Base-by-base conservation (phyloP, 1,140 invertebrate genomes). In the Nylanderia fulva region DNA sequence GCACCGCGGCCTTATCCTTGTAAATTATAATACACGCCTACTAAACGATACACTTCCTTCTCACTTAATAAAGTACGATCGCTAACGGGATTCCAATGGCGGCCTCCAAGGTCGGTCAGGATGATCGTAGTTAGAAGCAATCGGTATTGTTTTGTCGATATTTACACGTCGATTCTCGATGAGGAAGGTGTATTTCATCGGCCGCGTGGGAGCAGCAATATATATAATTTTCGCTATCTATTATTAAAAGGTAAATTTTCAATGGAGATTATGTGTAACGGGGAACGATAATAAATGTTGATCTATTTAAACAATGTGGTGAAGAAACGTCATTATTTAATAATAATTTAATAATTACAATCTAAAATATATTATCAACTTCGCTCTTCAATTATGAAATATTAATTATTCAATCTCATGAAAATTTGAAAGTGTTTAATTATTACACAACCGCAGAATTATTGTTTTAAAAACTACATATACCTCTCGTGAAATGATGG, bases 11-110 rank as follows among this genome's bases (percentile, higher is more conserved):
- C 42, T 60, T 79, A 82, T 71, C 85, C 61, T 89, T 86, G 48
- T 89, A 86, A 82, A 89, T 89, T 77, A 80, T 88, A 77, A 88
- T 88, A 88, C 84, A 86, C 86, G 86, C 87, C 88, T 86, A 54
- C 80, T 89, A 80, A 86, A 27, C 85, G 87, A 86, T 85, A 85
- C 74, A 83, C 80, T 89, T 89, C 87, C 87, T 86, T 84, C 42
- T 76, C 18, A 63, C 42, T 85, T 89, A 89, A 89, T 86, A 85
- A 89, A 86, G 74, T 77, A 83, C 80, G 63, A 86, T 75, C 74
- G 39, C 56, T 89, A 89, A 88, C 79, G 85, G 87, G 72, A 84
- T 86, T 45, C 71, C 86, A 18, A 24, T 56, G 66, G 84, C 63
- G 36, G 58, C 60, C 42, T 69, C 87, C 13, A 86, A 89, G 87